Base-by-base conservation (phyloP, 1,140 invertebrate genomes). In the Scaptomyza graminum region DNA sequence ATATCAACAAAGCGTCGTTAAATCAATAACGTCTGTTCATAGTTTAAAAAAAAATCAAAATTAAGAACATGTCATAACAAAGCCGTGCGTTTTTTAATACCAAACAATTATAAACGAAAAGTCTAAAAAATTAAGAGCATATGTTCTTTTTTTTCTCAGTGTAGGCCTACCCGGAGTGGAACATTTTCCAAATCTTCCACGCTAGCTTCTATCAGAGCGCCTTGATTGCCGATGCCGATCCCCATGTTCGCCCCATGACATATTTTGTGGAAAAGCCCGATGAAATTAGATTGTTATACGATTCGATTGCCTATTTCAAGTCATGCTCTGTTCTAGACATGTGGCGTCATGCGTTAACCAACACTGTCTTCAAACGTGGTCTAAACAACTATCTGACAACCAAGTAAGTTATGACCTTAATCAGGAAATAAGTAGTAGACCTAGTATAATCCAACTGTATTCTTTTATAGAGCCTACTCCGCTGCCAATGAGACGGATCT, bases 261-360 rank as follows among this genome's bases (percentile, higher is more conserved):
- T 92, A 95, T 34, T 93, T 93, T 1, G 96, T 96, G 1, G 91
- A 93, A 50, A 94, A 95, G 55, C 96, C 96, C 93, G 1, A n/a
- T n/a, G 95, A 97, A 90, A 96, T 98, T 59, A 92, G 93, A 4
- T 93, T 93, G 31, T 94, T 96, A 5, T 98, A 97, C 88, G 96
- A 98, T 88, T 93, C 92, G 3, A 96, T 98, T 15, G 95, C 96
- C 1, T 98, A 98, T 85, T 93, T 93, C 76, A 76, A 84, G 94
- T 93, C 93, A 56, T 93, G 93, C 51, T 93, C 92, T 9, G 93
- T 99, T 15, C 95, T 99, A 28, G 93, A 97, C 50, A 99, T 99
- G 98, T 97, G 98, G 96, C 94, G 97, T 71, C 94, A 97, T 90
- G 98, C 98, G 73, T 92, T 99, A 0, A 96, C 96, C 0, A 95